Evolutionary conservation across 2,888 invertebrate genomes (phyloP).

Genomic region (Pomacea canaliculata): DNA sequence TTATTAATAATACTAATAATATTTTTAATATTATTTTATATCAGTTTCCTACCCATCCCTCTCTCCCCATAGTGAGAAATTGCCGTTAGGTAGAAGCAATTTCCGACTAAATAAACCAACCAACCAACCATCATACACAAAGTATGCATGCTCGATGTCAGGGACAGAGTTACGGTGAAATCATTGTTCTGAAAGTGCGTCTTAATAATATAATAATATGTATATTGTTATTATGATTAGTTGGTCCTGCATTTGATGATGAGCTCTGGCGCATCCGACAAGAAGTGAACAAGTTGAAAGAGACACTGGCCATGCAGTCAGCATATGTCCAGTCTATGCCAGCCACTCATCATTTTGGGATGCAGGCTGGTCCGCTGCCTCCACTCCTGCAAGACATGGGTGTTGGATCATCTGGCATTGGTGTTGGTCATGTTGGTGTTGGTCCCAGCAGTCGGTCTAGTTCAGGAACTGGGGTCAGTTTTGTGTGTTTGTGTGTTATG

Average conservation of each 20-base stretch:
- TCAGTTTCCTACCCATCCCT: too few relatives aligned
- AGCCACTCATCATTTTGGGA: conserved; percentile 21
- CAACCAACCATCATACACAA: too few relatives aligned
- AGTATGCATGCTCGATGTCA: too few relatives aligned
- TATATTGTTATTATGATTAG: conserved; percentile 8
- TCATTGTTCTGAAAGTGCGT: too few relatives aligned
- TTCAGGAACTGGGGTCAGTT: background rate
- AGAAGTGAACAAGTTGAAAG: conserved; percentile 60
- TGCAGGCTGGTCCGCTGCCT: conserved; percentile 26
- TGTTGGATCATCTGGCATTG: conserved; percentile 17
- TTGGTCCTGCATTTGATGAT: conserved; percentile 52
- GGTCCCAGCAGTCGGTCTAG: background rate
- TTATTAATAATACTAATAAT: too few relatives aligned
- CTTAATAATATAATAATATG: too few relatives aligned
- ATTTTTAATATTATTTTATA: too few relatives aligned
- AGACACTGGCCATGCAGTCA: conserved; percentile 62
- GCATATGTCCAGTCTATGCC: conserved; percentile 59
- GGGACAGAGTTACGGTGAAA: too few relatives aligned
- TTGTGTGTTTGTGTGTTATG: background rate
- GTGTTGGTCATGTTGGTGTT: conserved; percentile 23
- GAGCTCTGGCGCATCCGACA: conserved; percentile 56
- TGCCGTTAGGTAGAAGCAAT: too few relatives aligned
- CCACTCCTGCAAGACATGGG: conserved; percentile 10
- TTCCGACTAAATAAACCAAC: too few relatives aligned
- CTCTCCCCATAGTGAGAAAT: too few relatives aligned